phyloP scores from a whole-genome alignment of 2,888 invertebrate genomes.

The Melolontha melolontha region DNA sequence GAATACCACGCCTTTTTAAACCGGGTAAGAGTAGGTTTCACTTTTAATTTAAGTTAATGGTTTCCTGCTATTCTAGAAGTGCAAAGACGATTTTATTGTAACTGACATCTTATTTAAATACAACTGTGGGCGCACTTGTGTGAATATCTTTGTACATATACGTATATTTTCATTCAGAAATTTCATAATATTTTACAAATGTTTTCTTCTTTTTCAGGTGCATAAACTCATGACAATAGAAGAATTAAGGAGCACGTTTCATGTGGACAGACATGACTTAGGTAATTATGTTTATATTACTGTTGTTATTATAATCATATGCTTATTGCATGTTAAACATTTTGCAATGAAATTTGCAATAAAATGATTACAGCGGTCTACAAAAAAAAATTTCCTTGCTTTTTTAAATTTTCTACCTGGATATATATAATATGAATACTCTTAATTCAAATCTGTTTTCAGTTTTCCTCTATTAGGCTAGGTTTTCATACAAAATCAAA shows the following conservation, averaged over 20 bases:
- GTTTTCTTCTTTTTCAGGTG: conserved; percentile 73
- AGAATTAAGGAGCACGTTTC: conserved; percentile 85
- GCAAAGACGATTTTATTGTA: conserved; percentile 13
- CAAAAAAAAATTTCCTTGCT: no score
- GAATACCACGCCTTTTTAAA: conserved; percentile 6
- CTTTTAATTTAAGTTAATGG: conserved; percentile 34
- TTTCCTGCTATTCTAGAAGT: conserved; percentile 27
- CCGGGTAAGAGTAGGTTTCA: conserved; percentile 36
- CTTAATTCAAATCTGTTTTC: no score
- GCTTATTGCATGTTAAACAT: neutral
- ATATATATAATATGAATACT: no score
- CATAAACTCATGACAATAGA: conserved; percentile 90
- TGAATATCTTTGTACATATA: neutral
- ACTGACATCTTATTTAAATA: conserved; percentile 36
- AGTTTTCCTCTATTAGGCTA: no score
- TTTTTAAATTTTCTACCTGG: no score
- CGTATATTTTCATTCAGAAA: neutral
- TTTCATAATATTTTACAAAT: conserved; percentile 1
- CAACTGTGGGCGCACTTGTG: neutral
- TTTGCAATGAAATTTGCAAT: no score
- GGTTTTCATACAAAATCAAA: no score
- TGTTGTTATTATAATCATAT: neutral
- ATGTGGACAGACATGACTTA: conserved; percentile 81
- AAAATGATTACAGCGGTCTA: no score
- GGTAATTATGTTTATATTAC: conserved; percentile 61